Conservation (phyloP, 1,140 invertebrate species). For the Drosophila tropicalis region DNA sequence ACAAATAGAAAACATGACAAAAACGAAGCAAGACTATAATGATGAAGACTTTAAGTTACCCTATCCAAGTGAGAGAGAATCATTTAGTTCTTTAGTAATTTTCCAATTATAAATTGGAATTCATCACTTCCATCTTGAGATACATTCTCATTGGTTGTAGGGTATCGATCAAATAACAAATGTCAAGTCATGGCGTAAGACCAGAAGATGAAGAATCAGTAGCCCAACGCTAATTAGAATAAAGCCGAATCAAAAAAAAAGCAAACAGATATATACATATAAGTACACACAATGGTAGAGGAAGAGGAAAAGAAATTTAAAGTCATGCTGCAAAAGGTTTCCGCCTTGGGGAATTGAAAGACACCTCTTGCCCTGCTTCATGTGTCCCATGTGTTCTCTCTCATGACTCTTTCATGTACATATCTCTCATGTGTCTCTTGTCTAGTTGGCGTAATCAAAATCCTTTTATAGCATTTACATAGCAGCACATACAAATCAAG, state of each 20-base stretch:
- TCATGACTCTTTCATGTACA: constrained; percentile 8
- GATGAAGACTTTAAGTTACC: background rate
- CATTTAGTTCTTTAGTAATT: too few relatives aligned
- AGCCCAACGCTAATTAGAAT: constrained; percentile 74
- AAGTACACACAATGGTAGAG: background rate
- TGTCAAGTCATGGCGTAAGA: constrained; percentile 70
- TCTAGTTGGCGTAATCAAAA: constrained; percentile 68
- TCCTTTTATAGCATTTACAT: constrained; percentile 82
- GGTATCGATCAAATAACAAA: background rate
- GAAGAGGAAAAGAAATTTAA: constrained; percentile 32
- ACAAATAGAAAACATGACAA: constrained; percentile 82
- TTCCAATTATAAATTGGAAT: too few relatives aligned
- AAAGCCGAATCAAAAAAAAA: constrained; percentile 44
- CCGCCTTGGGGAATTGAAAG: constrained; percentile 61
- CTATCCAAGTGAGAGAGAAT: background rate
- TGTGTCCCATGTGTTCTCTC: background rate
- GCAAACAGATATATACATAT: background rate
- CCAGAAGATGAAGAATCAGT: constrained; percentile 42
- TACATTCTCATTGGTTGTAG: background rate
- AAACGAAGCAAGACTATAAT: constrained; percentile 11
- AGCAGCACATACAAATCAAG: constrained; percentile 78
- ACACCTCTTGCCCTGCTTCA: constrained; percentile 46
- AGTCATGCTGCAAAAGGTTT: constrained; percentile 56
- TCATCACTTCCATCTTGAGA: too few relatives aligned
- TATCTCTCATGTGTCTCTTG: constrained; percentile 3